Conservation (phyloP, 2,797 vertebrate genomes). For the Rachycentron canadum region DNA sequence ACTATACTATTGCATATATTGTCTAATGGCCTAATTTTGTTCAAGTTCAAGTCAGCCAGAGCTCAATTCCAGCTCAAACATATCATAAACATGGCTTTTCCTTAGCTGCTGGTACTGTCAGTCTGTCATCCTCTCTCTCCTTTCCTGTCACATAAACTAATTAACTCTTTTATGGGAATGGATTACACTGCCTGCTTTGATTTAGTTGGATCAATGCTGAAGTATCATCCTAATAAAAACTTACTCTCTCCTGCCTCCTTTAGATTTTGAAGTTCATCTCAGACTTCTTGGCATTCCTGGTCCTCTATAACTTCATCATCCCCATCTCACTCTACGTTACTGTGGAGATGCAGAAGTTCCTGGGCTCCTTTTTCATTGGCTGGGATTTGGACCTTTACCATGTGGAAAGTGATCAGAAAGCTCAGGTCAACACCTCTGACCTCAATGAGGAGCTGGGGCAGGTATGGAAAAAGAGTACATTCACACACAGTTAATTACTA, state of each 20-base stretch:
- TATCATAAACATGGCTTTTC: neutral
- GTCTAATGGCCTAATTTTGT: too few species aligned
- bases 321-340: conserved; percentile 99
- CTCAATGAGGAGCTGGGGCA: conserved; percentile 98
- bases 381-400: conserved; percentile 99
- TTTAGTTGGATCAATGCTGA: conserved; percentile 40
- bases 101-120: conserved; percentile 5
- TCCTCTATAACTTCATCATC: conserved; percentile 99
- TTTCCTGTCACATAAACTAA: conserved; percentile 48
- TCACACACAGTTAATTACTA: too few species aligned
- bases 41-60: neutral
- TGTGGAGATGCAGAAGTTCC: conserved; percentile 99
- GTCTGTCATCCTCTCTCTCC: conserved; percentile 19
- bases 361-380: conserved; percentile 98
- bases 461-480: conserved; percentile 78
- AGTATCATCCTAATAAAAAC: neutral
- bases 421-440: conserved; percentile 99
- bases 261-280: conserved; percentile 98
- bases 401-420: conserved; percentile 94
- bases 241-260: neutral
- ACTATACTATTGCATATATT: too few species aligned
- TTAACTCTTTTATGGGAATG: conserved; percentile 51
- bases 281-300: conserved; percentile 98
- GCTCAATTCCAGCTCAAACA: neutral
- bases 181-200: conserved; percentile 49